phyloP scores from a whole-genome alignment of 2,888 invertebrate species.

The Miltochrista miniata region DNA sequence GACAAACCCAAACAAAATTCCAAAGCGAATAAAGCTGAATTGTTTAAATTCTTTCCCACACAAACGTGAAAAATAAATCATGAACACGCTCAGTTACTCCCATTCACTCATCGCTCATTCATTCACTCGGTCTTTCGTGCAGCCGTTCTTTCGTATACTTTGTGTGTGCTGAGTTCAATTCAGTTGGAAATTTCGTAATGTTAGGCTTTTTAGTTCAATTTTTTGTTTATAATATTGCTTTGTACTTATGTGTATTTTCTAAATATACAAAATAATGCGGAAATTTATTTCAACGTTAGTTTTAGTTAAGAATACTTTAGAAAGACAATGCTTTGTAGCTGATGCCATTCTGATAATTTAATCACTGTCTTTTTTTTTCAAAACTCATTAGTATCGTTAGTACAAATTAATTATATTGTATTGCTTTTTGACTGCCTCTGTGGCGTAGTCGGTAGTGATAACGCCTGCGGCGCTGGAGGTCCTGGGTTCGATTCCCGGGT shows the following conservation, averaged over 20 bases:
- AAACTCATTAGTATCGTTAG: no score
- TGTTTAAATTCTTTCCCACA: slow-evolving; percentile 31
- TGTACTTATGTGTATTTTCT: background rate
- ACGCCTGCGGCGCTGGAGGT: no score
- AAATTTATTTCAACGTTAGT: no score
- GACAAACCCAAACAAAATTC: slow-evolving; percentile 11
- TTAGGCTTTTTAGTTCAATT: background rate
- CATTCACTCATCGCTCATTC: slow-evolving; percentile 30
- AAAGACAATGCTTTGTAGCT: no score
- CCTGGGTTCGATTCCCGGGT: no score
- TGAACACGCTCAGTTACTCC: slow-evolving; percentile 30
- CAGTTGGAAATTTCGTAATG: slow-evolving; percentile 11
- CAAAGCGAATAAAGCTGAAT: slow-evolving; percentile 12
- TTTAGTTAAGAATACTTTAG: no score
- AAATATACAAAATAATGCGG: no score
- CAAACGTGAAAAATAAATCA: slow-evolving; percentile 24
- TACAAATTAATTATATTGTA: no score
- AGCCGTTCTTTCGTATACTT: slow-evolving; percentile 13
- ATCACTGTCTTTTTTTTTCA: no score
- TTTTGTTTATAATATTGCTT: background rate
- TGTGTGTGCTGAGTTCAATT: slow-evolving; percentile 22
- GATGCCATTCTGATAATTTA: no score
- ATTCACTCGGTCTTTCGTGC: slow-evolving; percentile 21
- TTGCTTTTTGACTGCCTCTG: no score
- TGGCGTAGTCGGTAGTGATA: no score